Evolutionary conservation across 2,888 invertebrate species (phyloP).

Genomic region (Panopea generosa): DNA sequence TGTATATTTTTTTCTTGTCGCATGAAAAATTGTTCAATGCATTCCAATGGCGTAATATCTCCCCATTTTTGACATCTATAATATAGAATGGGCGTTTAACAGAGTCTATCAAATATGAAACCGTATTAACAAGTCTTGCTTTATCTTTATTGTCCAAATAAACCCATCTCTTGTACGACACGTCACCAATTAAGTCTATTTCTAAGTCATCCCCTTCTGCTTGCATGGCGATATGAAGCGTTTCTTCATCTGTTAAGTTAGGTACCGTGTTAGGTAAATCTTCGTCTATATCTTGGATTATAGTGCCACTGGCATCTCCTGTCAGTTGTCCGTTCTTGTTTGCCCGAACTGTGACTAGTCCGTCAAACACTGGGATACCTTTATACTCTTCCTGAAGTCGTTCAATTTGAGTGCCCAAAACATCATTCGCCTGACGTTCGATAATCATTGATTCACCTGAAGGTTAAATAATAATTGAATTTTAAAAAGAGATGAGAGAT

Average conservation of each 20-base stretch:
- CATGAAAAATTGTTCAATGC: slow-evolving; percentile 53
- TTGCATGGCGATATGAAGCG: slow-evolving; percentile 30
- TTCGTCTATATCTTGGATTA: slow-evolving; percentile 59
- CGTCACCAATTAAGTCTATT: slow-evolving; percentile 17
- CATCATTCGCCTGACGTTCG: slow-evolving; percentile 36
- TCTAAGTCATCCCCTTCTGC: slow-evolving; percentile 23
- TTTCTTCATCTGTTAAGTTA: slow-evolving; percentile 38
- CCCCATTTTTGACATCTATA: slow-evolving; percentile 65
- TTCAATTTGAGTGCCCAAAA: slow-evolving; percentile 57
- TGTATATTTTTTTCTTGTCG: slow-evolving; percentile 23
- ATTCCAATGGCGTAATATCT: slow-evolving; percentile 54
- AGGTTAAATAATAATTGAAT: too few relatives aligned
- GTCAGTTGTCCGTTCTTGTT: slow-evolving; percentile 47
- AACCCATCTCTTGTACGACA: slow-evolving; percentile 11
- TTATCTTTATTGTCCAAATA: slow-evolving; percentile 32
- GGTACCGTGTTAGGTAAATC: slow-evolving; percentile 49
- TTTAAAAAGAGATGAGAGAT: too few relatives aligned
- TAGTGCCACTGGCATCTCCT: slow-evolving; percentile 57
- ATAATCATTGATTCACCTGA: slow-evolving; percentile 40
- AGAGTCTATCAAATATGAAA: slow-evolving; percentile 43
- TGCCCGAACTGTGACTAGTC: slow-evolving; percentile 60
- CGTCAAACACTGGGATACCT: slow-evolving; percentile 65
- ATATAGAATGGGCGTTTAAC: slow-evolving; percentile 61
- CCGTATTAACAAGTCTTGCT: slow-evolving; percentile 43
- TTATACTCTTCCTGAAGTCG: slow-evolving; percentile 64